Base-by-base conservation (phyloP, 2,888 invertebrate species). In the Eurytoma californica region DNA sequence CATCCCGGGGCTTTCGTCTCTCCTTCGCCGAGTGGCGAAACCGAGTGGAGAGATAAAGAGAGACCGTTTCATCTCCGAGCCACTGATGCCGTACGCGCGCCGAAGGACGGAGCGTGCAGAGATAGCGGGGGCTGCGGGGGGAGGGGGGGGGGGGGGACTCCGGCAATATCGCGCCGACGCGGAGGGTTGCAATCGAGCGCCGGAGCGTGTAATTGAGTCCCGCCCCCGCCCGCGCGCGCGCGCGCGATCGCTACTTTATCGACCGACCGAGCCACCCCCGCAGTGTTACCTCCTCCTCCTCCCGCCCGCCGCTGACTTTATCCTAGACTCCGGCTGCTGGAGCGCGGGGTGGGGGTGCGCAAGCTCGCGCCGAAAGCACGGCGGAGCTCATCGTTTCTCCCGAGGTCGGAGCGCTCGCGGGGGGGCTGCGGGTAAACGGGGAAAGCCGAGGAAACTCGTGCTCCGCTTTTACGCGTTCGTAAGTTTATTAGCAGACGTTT, bases 171-270 rank as follows among this genome's bases (percentile, higher is more conserved):
- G 39, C 39, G 73, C 18, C 55, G 49, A 47, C 65, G 65, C 14
- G 68, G 74, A 67, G 80, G 72, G 82, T 80, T 81, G 82, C 80
- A 80, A 82, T 84, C 80, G 84, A 83, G 85, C 90, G 86, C 82
- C 86, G 86, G 84, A 90, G 88, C 90, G 88, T 90, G 90, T 90
- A 90, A 90, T 90, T 90, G 90, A 90, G 90, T 90, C 89, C 87
- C 87, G 87, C 85, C 83, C 57, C 13, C n/a, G 47, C 65, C 47
- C 20, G 47, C 49, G 18, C 12, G 86, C 87, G 88, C 49, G 18
- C 12, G 86, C 87, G 88, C 89, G 89, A 89, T 90, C 89, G 88
- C 90, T 89, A 88, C 90, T 90, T 89, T 89, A 90, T 90, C 90
- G 90, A 90, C 88, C 87, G 86, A 20, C 72, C 79, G 51, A 63